phyloP scores from a whole-genome alignment of 1,140 invertebrate species.

The Lucilia cuprina region DNA sequence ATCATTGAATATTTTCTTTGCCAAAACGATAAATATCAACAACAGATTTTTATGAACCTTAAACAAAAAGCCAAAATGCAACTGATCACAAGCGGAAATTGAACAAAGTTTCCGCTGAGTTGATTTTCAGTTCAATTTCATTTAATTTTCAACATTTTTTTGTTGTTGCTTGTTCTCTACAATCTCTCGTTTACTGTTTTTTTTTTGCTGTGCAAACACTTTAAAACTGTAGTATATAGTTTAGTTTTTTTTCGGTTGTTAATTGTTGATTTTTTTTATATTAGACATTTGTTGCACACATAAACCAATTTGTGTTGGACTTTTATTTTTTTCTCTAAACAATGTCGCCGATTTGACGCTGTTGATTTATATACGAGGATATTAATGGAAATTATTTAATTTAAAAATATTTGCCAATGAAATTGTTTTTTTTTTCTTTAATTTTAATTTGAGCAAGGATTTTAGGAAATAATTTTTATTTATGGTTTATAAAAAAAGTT shows the following conservation, averaged over 20 bases:
- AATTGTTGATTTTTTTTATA: background rate
- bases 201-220: background rate
- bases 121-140: conserved; percentile 12
- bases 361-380: background rate
- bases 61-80: background rate
- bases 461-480: no score
- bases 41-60: background rate
- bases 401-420: background rate
- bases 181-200: background rate
- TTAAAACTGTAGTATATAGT: background rate
- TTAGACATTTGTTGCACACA: background rate
- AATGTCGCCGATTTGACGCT: background rate
- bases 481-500: no score
- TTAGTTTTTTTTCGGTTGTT: background rate
- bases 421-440: no score
- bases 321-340: background rate
- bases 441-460: no score
- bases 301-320: no score
- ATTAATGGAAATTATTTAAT: background rate
- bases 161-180: background rate
- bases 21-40: background rate
- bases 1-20: background rate
- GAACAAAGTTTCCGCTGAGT: conserved; percentile 10
- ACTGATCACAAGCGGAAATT: conserved; percentile 10
- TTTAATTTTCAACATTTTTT: background rate